A percentile compares a stretch with the other conserved stretches of the same genome.
phyloP scores from a whole-genome alignment of 2,888 invertebrate species.

The Uloborus plumipes region DNA sequence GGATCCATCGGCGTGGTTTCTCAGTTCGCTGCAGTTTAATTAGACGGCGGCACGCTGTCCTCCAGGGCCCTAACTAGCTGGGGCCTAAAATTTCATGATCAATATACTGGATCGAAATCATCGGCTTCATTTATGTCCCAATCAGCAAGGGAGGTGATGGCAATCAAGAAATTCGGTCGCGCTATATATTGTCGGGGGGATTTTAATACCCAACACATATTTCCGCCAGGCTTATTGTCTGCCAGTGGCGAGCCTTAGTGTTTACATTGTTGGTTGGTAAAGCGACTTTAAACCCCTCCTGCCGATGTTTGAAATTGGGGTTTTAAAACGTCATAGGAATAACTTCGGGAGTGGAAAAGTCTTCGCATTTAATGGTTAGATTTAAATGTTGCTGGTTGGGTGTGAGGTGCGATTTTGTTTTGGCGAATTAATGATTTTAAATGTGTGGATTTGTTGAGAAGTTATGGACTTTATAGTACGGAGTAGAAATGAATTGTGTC shows the following conservation, averaged over 20 bases:
- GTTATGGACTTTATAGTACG: too few species aligned
- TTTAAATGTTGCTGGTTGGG: too few species aligned
- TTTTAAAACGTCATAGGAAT: constrained; percentile 15
- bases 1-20: constrained; percentile 30
- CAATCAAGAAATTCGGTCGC: constrained; percentile 48
- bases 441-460: too few species aligned
- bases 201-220: constrained; percentile 57
- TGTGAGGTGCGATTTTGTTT: too few species aligned
- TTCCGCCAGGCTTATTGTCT: constrained; percentile 53
- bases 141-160: constrained; percentile 56
- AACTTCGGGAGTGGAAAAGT: too few species aligned
- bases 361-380: constrained; percentile 23
- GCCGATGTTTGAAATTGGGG: constrained; percentile 36
- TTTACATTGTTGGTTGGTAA: constrained; percentile 56
- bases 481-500: too few species aligned
- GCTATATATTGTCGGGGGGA: constrained; percentile 21
- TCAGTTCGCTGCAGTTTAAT: constrained; percentile 63
- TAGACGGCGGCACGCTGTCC: constrained; percentile 52
- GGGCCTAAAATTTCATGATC: constrained; percentile 48
- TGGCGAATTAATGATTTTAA: too few species aligned
- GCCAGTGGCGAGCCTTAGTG: constrained; percentile 34
- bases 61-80: constrained; percentile 44
- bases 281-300: constrained; percentile 51
- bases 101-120: constrained; percentile 54
- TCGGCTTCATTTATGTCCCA: constrained; percentile 63